Evolutionary conservation across 1,140 invertebrate species (phyloP), one percentile per base, ranked within the genome.

Genomic region (Drosophila arizonae): DNA sequence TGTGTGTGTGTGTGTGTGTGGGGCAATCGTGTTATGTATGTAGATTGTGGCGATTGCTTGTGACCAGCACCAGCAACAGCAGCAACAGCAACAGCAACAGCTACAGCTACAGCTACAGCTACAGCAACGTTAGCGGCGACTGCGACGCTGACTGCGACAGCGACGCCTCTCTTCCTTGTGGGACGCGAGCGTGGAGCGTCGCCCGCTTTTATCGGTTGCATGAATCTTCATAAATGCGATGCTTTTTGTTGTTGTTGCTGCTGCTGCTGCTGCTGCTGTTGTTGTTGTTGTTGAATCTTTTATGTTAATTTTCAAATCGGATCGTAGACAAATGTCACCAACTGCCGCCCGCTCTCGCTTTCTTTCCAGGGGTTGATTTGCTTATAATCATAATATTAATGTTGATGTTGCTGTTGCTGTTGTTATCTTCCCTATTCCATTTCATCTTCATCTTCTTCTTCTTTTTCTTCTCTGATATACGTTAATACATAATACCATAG

Each of bases 1-100:
- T 33, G 50, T 39, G 30, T 50, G 50, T 50, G 41, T 56, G 21
- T 70, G 67, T 76, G 72, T 69, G 57, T 73, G 70, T 73, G 45
- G 26, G 33, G 70, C 63, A 66, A 73, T 70, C 79, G 76, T 84
- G 79, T 82, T 82, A 82, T 84, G 79, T 82, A 82, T 84, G 74
- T 79, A 81, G 79, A 81, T 60, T 79, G 79, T 71, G 75, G 62
- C 62, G 73, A 45, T 56, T 72, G 60, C 70, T 55, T 66, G 50
- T 66, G 62, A 46, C 55, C 52, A 58, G n/a, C 26, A 6, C n/a
- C n/a, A 52, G n/a, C 48, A 11, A 4, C 28, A 30, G 6, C 24
- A 54, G 46, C 60, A 62, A 48, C 68, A 24, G 24, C 50, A 15
- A 4, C 5, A 64, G 55, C 60, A 63, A 48, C 68, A 62, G 46